Conservation (phyloP, 2,113 vertebrate species). For the Butorides virescens region DNA sequence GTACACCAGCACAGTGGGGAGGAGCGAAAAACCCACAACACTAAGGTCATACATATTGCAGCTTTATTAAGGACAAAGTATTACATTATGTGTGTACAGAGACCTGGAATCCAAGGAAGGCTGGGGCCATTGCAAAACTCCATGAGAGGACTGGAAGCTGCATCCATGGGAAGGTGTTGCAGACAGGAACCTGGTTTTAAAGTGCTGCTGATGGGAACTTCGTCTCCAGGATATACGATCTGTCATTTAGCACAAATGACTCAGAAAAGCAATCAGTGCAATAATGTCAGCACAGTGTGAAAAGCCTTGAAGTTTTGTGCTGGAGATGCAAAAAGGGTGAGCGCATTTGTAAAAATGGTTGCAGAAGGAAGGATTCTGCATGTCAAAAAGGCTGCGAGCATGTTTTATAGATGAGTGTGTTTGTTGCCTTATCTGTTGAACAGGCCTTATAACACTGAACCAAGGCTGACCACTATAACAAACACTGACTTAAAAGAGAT, state of each 20-base stretch:
- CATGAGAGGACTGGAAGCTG: not conserved
- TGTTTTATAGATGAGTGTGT: not conserved
- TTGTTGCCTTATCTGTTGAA: not conserved
- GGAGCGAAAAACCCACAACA: not conserved
- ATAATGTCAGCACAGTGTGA: not conserved
- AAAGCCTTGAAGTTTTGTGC: not conserved
- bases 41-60: not conserved
- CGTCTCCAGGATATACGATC: not conserved
- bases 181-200: not conserved
- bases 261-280: not conserved
- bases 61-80: slow-evolving; percentile 29
- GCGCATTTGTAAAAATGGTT: not conserved
- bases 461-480: not conserved
- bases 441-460: not conserved
- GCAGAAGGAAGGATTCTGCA: not conserved
- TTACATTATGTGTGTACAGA: not conserved
- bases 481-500: not conserved
- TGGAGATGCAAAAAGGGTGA: not conserved
- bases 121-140: not conserved
- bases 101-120: not conserved
- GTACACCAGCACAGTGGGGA: not conserved
- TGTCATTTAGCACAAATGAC: not conserved
- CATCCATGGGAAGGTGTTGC: not conserved
- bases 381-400: not conserved
- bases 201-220: not conserved